Percentiles rank a stretch among this genome's conserved stretches.
phyloP scores from a whole-genome alignment of 2,888 invertebrate genomes.

The Andrena minutula region DNA sequence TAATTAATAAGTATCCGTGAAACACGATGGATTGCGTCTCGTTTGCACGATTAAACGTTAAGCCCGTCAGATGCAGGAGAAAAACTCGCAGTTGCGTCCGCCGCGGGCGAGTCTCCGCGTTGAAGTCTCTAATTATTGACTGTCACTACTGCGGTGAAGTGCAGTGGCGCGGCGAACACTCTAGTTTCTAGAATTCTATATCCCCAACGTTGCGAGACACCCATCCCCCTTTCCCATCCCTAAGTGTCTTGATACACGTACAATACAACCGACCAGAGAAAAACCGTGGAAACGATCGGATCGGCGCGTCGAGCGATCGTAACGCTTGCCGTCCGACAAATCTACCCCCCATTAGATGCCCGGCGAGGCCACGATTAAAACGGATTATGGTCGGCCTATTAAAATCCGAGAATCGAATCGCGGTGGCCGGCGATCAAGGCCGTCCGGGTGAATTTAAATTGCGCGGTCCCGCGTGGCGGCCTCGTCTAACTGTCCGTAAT shows the following conservation, averaged over 20 bases:
- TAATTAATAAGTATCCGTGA: slow-evolving; percentile 27
- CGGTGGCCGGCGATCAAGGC: slow-evolving; percentile 36
- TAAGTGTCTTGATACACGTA: not conserved
- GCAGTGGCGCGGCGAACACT: slow-evolving; percentile 8
- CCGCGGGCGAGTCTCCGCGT: slow-evolving; percentile 13
- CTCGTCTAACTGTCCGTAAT: slow-evolving; percentile 56
- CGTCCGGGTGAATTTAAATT: slow-evolving; percentile 45
- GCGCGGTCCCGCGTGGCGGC: slow-evolving; percentile 1
- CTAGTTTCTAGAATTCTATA: slow-evolving; percentile 23
- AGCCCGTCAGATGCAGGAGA: not conserved
- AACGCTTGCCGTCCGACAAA: not conserved
- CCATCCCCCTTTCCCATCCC: not conserved
- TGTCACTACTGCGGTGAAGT: slow-evolving; percentile 40
- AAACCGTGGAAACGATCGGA: slow-evolving; percentile 4
- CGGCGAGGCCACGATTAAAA: slow-evolving; percentile 17
- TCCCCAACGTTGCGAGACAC: not conserved
- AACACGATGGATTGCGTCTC: slow-evolving; percentile 10
- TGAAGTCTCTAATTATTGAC: slow-evolving; percentile 54
- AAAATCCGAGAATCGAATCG: slow-evolving; percentile 36
- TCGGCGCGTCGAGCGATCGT: not conserved
- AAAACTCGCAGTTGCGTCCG: slow-evolving; percentile 11
- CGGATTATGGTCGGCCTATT: slow-evolving; percentile 23
- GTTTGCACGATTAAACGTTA: slow-evolving; percentile 4
- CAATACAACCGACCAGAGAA: not conserved
- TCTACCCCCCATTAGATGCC: not conserved